Evolutionary conservation across 2,113 vertebrate species (phyloP).

Genomic region (Rhinopomastus cyanomelas): DNA sequence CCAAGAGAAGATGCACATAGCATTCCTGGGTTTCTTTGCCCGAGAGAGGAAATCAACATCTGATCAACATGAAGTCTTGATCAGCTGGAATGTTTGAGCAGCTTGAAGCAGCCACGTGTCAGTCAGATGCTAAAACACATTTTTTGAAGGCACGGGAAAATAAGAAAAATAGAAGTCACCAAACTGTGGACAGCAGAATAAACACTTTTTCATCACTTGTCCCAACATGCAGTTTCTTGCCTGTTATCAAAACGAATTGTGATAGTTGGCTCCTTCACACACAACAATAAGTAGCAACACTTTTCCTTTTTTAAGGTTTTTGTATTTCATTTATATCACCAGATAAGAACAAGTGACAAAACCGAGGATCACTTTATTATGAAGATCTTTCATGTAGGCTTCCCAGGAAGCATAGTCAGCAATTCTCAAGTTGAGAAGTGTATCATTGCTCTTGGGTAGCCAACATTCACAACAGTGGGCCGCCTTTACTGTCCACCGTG

Average conservation of each 20-base stretch:
- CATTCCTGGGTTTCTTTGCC: not conserved
- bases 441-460: constrained; percentile 31
- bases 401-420: constrained; percentile 1
- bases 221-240: not conserved
- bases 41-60: not conserved
- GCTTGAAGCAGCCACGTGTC: not conserved
- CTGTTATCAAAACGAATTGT: not conserved
- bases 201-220: not conserved
- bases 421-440: not conserved
- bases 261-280: not conserved
- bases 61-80: not conserved
- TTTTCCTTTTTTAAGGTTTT: not conserved
- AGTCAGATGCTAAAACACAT: not conserved
- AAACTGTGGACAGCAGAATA: not conserved
- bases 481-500: not conserved
- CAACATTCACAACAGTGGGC: constrained; percentile 16
- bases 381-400: not conserved
- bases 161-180: not conserved
- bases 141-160: not conserved
- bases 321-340: not conserved
- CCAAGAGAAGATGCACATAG: not conserved
- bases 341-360: not conserved
- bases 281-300: not conserved
- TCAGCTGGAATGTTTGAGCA: not conserved
- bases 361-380: not conserved